Base-by-base conservation (phyloP, 2,888 invertebrate species). In the Mechanitis mazaeus region DNA sequence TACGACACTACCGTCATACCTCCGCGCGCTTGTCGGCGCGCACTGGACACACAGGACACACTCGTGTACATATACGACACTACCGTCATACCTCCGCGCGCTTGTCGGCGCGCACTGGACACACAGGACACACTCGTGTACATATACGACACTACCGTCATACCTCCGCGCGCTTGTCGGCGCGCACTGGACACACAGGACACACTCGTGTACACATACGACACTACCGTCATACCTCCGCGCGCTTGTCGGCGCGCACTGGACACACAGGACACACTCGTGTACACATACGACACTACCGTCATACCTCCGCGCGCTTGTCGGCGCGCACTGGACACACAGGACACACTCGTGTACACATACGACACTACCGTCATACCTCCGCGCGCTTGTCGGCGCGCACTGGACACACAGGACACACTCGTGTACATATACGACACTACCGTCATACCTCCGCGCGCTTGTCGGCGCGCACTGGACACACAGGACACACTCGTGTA, bases 191-290 rank as follows among this genome's bases (percentile, higher is more conserved):
- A 7, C 47, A 45, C 54, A 55, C 33, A 58, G 3, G 7, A 28
- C 20, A 20, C 12, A 50, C 20, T 20, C 20, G 20, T 20, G 20
- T 20, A 20, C 20, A 20, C 20, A 20, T 20, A 20, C 20, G 20
- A 20, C 20, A 20, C 20, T 20, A 20, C 20, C 20, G 20, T 20
- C 20, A 20, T 20, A 20, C 95, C 85, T 97, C 97, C 33, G 96
- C 97, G 74, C 95, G 94, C 88, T 98, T 97, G 87, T 98, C 98
- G 55, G 97, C 97, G 83, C 97, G 97, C 89, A 96, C 98, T 98
- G 84, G 11, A 7, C 47, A 45, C 54, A 55, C 33, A 58, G 3
- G 7, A 28, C 20, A 20, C 12, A 50, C 20, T 20, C 20, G 20
- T 20, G 20, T 20, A 20, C 20, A 20, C 20, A 20, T 20, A 20